Conservation (phyloP, 2,797 vertebrate species). For the Lateolabrax maculatus region DNA sequence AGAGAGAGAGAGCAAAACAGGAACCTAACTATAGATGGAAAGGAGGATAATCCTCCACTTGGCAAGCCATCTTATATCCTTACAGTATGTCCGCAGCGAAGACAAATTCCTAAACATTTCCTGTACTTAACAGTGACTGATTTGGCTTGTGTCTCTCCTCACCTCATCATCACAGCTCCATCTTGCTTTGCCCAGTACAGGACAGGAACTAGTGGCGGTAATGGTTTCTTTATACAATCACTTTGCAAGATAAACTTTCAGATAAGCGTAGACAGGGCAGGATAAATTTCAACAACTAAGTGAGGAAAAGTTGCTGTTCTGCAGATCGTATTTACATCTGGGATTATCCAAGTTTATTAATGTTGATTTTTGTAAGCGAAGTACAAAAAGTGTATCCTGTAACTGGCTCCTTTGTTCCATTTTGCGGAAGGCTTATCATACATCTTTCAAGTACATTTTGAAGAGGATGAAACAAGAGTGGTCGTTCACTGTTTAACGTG, state of each 20-base stretch:
- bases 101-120: conserved; percentile 53
- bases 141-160: conserved; percentile 33
- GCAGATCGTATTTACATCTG: conserved; percentile 33
- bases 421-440: conserved; percentile 10
- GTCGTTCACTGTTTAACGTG: neutral
- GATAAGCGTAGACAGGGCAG: conserved; percentile 33
- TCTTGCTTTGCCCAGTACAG: conserved; percentile 33
- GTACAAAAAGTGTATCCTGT: conserved; percentile 18
- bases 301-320: conserved; percentile 17
- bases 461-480: conserved; percentile 17
- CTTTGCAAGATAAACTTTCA: conserved; percentile 64
- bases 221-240: conserved; percentile 63
- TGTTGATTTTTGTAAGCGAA: conserved; percentile 24
- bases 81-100: conserved; percentile 2
- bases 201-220: conserved; percentile 55
- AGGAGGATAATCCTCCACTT: conserved; percentile 39
- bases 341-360: conserved; percentile 36
- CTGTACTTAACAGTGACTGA: conserved; percentile 43
- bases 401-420: conserved; percentile 1
- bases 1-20: conserved; percentile 2
- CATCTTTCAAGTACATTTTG: neutral
- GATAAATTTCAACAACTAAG: conserved; percentile 35
- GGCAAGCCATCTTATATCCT: conserved; percentile 15
- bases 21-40: conserved; percentile 30
- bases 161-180: conserved; percentile 35